phyloP scores from a whole-genome alignment of 2,797 vertebrate genomes.

The Erethizon dorsatum region DNA sequence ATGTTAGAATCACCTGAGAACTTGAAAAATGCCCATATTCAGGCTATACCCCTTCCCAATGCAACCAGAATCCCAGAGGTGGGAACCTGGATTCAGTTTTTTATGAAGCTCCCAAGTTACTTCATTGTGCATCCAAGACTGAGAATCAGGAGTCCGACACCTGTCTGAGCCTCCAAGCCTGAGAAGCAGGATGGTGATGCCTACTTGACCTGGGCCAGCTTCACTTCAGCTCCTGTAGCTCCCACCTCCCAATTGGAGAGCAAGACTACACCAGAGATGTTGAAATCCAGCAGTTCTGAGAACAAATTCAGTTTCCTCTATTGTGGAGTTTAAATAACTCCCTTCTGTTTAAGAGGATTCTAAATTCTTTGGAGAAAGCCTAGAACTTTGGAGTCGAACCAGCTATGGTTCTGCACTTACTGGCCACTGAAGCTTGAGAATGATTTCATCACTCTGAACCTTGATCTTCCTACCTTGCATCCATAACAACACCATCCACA shows the following conservation, averaged over 20 bases:
- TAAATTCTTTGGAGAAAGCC: neutral
- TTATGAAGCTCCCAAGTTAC: neutral
- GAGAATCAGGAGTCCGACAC: neutral
- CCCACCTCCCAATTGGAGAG: neutral
- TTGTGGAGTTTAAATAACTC: neutral
- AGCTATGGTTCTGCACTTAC: neutral
- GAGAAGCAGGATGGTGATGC: neutral
- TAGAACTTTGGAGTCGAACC: neutral
- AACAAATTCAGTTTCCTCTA: neutral
- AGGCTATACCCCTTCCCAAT: no score
- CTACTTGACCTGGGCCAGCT: neutral
- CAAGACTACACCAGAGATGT: neutral
- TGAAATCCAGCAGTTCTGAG: neutral
- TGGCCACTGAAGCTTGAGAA: neutral
- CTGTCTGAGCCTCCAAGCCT: neutral
- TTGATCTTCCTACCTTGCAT: neutral
- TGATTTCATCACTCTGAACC: neutral
- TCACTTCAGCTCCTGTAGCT: neutral
- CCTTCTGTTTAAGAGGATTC: neutral
- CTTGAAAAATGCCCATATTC: neutral
- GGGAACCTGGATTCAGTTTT: neutral
- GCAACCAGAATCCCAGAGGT: no score
- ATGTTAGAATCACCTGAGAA: neutral
- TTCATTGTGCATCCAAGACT: accelerated
- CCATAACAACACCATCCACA: neutral